Percentiles rank a stretch among this genome's conserved stretches.
These are phyloP conservation scores for Myxocyprinus asiaticus DNA, from an alignment of 2,113 vertebrate genomes.

Conservation along the genomic window DNA sequence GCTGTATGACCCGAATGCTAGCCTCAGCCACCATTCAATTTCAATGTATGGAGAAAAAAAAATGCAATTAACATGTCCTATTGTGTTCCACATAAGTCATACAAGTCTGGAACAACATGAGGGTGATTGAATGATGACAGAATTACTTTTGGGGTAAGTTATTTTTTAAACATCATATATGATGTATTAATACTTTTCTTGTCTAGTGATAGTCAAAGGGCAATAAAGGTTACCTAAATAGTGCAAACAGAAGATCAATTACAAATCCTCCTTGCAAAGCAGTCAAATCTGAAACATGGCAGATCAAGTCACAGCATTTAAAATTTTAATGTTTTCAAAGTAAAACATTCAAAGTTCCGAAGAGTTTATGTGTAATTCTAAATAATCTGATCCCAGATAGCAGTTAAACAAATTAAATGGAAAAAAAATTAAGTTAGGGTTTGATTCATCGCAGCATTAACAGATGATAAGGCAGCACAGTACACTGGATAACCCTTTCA, in stretches of 20 bases:
- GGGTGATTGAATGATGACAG: no score
- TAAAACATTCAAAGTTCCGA: constrained; percentile 1
- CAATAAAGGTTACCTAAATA: constrained; percentile 7
- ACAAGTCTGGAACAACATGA: no score
- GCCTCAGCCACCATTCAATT: no score
- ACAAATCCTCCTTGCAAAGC: not conserved
- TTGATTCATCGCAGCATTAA: not conserved
- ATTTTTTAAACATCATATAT: no score
- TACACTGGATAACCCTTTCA: not conserved
- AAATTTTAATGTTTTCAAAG: not conserved
- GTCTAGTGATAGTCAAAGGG: not conserved
- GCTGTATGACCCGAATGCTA: no score
- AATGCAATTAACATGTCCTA: no score
- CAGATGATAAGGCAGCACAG: constrained; percentile 1
- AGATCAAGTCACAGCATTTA: constrained; percentile 4
- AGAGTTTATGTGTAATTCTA: not conserved
- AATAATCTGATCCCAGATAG: constrained; percentile 1
- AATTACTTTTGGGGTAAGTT: no score
- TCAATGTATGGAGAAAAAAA: no score
- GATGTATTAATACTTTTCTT: no score
- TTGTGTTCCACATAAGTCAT: no score
- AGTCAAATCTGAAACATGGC: constrained; percentile 2
- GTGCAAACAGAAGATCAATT: not conserved
- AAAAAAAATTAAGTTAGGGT: not conserved
- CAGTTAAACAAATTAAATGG: constrained; percentile 16